Evolutionary conservation across 1,140 invertebrate genomes (phyloP).

Genomic region (Drosophila micromelanica): DNA sequence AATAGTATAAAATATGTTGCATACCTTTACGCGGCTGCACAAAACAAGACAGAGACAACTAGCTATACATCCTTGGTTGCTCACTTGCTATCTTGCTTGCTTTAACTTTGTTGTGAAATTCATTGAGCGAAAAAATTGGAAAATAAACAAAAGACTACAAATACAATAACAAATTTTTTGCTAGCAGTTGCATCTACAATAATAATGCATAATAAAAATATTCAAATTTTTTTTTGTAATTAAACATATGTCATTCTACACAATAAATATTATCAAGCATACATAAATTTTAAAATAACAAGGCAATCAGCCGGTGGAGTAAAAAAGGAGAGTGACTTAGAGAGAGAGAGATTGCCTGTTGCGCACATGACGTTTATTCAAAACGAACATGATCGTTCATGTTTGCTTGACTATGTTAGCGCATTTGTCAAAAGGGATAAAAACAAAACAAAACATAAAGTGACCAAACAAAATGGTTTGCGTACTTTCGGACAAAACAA

Average conservation of each 20-base stretch:
- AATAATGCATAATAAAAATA: background rate
- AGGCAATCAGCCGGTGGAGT: constrained; percentile 22
- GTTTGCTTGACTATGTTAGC: constrained; percentile 5
- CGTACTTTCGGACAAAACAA: background rate
- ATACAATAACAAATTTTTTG: background rate
- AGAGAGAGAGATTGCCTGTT: background rate
- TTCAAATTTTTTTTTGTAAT: too few relatives aligned
- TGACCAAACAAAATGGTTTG: background rate
- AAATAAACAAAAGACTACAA: background rate
- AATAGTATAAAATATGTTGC: constrained; percentile 16
- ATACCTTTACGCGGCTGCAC: constrained; percentile 25
- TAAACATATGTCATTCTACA: background rate
- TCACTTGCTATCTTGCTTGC: constrained; percentile 24
- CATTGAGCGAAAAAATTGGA: background rate
- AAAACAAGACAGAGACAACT: constrained; percentile 25
- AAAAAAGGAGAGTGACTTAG: background rate
- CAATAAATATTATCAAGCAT: background rate
- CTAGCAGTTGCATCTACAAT: background rate
- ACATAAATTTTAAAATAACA: background rate
- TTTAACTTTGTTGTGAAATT: constrained; percentile 45
- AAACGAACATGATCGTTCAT: constrained; percentile 51
- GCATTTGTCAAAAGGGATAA: constrained; percentile 1
- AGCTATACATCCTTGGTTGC: background rate
- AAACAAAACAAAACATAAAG: background rate
- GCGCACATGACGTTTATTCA: constrained; percentile 23